Percentiles rank a stretch among this genome's conserved stretches.
phyloP scores from a whole-genome alignment of 2,113 vertebrate genomes.

The Typhlomys cinereus region DNA sequence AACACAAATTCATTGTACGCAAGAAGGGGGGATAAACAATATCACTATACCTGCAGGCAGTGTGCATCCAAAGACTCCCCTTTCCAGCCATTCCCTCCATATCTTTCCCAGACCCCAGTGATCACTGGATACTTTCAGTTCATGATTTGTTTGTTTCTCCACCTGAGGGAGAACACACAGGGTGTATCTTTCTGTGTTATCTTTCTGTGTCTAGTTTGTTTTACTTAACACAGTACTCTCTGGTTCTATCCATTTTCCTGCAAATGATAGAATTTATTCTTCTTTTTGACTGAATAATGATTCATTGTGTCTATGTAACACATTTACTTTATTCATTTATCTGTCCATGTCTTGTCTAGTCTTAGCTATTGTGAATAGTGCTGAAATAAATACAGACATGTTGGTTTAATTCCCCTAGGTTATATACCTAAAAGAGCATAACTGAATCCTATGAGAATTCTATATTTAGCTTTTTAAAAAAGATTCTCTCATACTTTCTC shows the following conservation, averaged over 20 bases:
- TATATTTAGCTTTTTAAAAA: not conserved
- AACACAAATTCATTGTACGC: not conserved
- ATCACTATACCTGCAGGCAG: too few relatives aligned
- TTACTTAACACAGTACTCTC: not conserved
- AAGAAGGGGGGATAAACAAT: too few relatives aligned
- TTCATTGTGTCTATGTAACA: not conserved
- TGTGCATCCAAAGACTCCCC: not conserved
- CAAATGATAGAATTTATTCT: not conserved
- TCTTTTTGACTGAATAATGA: not conserved
- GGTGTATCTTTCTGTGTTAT: not conserved
- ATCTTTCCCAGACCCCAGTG: not conserved
- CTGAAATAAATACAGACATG: not conserved
- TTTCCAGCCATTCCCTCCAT: rapidly evolving
- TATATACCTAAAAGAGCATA: not conserved
- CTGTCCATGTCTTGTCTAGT: not conserved
- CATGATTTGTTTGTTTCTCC: not conserved
- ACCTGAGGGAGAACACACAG: not conserved
- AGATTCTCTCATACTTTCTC: not conserved
- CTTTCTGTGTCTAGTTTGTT: not conserved
- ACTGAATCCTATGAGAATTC: not conserved
- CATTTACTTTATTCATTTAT: not conserved
- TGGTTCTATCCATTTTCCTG: not conserved
- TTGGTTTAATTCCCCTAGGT: not conserved
- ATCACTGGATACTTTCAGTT: not conserved
- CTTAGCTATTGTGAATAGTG: not conserved